Evolutionary conservation across 2,113 vertebrate genomes (phyloP).

Genomic region (Tyrannus savana): DNA sequence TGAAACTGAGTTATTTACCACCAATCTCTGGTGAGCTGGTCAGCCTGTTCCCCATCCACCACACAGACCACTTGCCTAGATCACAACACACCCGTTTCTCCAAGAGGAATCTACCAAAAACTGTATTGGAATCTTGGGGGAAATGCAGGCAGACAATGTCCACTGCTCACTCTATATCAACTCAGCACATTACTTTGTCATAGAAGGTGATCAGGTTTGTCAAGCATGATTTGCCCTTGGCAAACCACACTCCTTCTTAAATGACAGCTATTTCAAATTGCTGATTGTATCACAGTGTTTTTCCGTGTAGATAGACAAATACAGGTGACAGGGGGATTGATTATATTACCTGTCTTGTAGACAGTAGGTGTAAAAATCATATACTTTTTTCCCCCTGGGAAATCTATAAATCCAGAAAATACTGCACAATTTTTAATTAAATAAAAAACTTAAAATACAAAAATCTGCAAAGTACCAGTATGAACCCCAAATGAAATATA

Average conservation of each 20-base stretch:
- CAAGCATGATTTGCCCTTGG: neutral
- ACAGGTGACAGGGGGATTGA: conserved; percentile 4
- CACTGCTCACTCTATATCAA: accelerated
- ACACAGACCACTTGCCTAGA: neutral
- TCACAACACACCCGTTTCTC: neutral
- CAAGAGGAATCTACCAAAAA: neutral
- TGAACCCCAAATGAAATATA: neutral
- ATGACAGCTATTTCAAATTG: conserved; percentile 61
- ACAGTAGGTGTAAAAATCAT: neutral
- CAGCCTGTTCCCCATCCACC: neutral
- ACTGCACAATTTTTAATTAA: conserved; percentile 25
- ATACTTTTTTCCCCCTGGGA: neutral
- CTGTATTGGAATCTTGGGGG: accelerated
- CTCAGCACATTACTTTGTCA: accelerated
- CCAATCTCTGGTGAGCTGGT: neutral
- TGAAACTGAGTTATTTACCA: neutral
- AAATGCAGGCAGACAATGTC: neutral
- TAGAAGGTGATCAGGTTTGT: neutral
- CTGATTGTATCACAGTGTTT: conserved; percentile 35
- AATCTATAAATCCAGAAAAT: neutral
- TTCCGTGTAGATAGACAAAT: conserved; percentile 36
- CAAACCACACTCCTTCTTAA: neutral
- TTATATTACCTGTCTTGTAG: conserved; percentile 27
- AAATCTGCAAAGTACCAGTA: neutral
- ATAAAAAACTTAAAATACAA: neutral